Conservation (phyloP, 1,140 invertebrate species). For the Spodoptera frugiperda region DNA sequence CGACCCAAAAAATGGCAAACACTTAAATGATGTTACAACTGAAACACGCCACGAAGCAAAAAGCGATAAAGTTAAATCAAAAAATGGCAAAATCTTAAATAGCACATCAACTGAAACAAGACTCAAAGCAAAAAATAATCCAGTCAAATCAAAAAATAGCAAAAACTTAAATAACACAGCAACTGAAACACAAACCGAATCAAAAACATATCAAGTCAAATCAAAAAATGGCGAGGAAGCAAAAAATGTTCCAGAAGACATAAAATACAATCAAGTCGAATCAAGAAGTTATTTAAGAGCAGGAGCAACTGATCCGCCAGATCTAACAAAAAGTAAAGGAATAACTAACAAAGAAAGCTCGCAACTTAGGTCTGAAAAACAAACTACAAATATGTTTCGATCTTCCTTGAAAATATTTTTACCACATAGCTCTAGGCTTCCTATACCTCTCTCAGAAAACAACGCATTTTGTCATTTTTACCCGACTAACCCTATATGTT, state of each 20-base stretch:
- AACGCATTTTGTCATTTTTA: constrained; percentile 63
- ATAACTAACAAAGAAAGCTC: no score
- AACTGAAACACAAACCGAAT: neutral
- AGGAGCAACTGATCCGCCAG: no score
- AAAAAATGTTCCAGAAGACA: no score
- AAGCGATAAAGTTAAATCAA: no score
- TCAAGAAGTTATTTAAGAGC: no score
- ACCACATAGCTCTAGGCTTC: constrained; percentile 53
- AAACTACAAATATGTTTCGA: neutral
- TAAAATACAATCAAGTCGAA: no score
- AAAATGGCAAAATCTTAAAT: neutral
- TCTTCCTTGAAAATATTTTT: constrained; percentile 53
- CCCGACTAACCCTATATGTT: constrained; percentile 58
- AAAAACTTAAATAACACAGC: neutral
- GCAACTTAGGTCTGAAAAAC: no score
- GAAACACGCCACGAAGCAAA: neutral
- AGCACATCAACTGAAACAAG: neutral
- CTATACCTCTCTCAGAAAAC: constrained; percentile 62
- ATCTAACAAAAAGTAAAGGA: no score
- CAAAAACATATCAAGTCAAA: no score
- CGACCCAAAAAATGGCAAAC: no score
- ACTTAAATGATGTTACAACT: no score
- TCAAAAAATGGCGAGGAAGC: neutral
- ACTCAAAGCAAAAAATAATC: neutral
- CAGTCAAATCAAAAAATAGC: no score